Percentiles rank a stretch among this genome's conserved stretches.
Evolutionary conservation across 2,797 vertebrate genomes (phyloP).

Genomic region (Chelidonichthys spinosus): DNA sequence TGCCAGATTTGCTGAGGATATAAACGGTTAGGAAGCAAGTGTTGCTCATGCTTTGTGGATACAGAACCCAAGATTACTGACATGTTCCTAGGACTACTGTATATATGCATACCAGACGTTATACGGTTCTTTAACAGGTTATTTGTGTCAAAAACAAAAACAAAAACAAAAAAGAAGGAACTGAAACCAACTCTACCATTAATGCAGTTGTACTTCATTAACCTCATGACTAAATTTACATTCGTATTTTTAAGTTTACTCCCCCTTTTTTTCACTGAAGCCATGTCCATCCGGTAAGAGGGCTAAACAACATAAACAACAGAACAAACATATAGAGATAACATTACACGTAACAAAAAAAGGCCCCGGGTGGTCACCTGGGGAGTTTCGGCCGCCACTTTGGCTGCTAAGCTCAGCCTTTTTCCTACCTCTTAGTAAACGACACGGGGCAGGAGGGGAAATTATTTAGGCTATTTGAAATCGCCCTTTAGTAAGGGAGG

Average conservation of each 20-base stretch:
- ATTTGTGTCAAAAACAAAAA: conserved; percentile 79
- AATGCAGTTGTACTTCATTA: conserved; percentile 85
- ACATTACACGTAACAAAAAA: conserved; percentile 75
- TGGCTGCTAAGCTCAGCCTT: conserved; percentile 75
- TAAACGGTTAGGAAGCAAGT: conserved; percentile 85
- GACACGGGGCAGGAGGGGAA: conserved; percentile 68
- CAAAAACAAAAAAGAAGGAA: conserved; percentile 71
- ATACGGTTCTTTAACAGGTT: conserved; percentile 86
- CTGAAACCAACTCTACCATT: conserved; percentile 84
- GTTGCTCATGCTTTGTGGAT: conserved; percentile 88
- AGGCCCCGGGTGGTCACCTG: conserved; percentile 72
- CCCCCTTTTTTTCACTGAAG: conserved; percentile 76
- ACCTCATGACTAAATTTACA: conserved; percentile 89
- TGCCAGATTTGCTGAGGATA: conserved; percentile 80
- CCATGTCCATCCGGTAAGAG: conserved; percentile 80
- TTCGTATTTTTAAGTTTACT: conserved; percentile 86
- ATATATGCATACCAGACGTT: conserved; percentile 88
- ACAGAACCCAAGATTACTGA: conserved; percentile 88
- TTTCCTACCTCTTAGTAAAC: conserved; percentile 71
- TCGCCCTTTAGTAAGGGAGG: conserved; percentile 41
- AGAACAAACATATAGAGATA: conserved; percentile 79
- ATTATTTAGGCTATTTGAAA: conserved; percentile 63
- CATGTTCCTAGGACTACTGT: conserved; percentile 88
- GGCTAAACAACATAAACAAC: conserved; percentile 83
- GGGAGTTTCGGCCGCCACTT: conserved; percentile 76